A percentile compares a stretch with the other conserved stretches of the same genome.
Conservation (phyloP, 2,888 invertebrate species). For the Oligia fasciuncula region DNA sequence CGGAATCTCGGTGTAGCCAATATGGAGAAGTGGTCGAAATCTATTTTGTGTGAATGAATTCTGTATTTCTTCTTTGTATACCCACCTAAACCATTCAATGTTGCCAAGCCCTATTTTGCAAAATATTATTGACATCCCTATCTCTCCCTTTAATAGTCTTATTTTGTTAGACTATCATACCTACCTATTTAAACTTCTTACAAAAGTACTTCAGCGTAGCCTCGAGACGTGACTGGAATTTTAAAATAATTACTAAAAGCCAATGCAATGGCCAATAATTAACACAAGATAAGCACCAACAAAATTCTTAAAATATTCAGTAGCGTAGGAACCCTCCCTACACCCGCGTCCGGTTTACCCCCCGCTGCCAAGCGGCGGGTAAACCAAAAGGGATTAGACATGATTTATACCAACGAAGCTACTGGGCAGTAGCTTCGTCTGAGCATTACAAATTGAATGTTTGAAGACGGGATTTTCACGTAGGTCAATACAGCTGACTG, state of each 20-base stretch:
- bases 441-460: not conserved
- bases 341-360: too few species aligned
- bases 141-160: not conserved
- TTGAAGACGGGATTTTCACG: not conserved
- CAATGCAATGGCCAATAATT: conserved; percentile 12
- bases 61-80: not conserved
- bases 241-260: conserved; percentile 4
- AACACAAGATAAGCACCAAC: conserved; percentile 1
- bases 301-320: conserved; percentile 40
- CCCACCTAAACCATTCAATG: not conserved
- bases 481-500: not conserved
- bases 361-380: not conserved
- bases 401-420: conserved; percentile 30
- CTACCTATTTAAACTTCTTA: not conserved
- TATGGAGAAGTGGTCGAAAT: not conserved
- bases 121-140: not conserved
- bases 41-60: not conserved
- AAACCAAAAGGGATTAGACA: conserved; percentile 34
- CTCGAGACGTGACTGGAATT: not conserved
- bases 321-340: conserved; percentile 4
- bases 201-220: not conserved
- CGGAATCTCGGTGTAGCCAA: conserved; percentile 16
- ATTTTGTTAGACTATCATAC: not conserved
- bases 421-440: not conserved
- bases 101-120: not conserved